Evolutionary conservation across 2,888 invertebrate species (phyloP).

Genomic region (Helobdella robusta): DNA sequence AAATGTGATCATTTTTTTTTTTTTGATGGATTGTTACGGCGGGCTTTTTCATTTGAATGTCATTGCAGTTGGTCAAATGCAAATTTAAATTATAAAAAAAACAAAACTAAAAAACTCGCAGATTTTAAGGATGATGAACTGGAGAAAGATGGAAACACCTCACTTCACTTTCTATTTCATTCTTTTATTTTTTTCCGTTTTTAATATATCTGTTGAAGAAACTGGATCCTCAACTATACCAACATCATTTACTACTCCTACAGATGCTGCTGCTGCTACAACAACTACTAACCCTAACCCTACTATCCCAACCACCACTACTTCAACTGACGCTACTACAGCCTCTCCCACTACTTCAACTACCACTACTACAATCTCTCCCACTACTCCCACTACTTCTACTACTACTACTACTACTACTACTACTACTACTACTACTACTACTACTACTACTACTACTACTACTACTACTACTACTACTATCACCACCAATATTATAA

Average conservation of each 20-base stretch:
- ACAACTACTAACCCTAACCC: not conserved
- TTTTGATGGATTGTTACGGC: too few species aligned
- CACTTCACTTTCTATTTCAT: too few species aligned
- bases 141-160: too few species aligned
- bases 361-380: not conserved
- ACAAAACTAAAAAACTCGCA: too few species aligned
- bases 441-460: not conserved
- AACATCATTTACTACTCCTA: not conserved
- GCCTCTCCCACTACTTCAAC: not conserved
- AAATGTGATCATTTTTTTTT: too few species aligned
- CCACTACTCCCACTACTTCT: slow-evolving; percentile 14
- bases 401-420: not conserved
- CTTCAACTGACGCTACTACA: not conserved
- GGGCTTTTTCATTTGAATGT: too few species aligned
- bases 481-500: not conserved
- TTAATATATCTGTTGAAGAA: too few species aligned
- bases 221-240: too few species aligned
- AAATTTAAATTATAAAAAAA: too few species aligned
- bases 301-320: not conserved
- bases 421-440: not conserved
- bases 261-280: not conserved
- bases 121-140: too few species aligned
- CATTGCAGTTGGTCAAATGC: too few species aligned
- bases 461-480: slow-evolving; percentile 4
- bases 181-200: too few species aligned